These are phyloP conservation scores for Cerastis leucographa DNA, from an alignment of 2,888 invertebrate genomes.

Conservation along the genomic window DNA sequence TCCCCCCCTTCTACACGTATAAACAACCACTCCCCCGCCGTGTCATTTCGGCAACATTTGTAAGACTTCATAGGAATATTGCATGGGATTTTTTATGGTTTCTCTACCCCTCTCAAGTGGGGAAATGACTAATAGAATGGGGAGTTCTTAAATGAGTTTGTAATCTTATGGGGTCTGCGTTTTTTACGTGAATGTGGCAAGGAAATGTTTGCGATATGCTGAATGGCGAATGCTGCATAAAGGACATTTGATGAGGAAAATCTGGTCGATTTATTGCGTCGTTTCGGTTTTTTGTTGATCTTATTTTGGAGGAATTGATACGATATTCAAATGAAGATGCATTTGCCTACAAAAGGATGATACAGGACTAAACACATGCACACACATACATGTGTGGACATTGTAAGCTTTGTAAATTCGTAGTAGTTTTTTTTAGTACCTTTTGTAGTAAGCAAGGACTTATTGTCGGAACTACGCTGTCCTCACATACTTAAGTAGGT, in stretches of 20 bases:
- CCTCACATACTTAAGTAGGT: too few species aligned
- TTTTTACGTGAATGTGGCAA: slow-evolving; percentile 31
- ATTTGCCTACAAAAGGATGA: background rate
- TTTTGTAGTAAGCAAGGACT: too few species aligned
- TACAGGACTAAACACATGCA: background rate
- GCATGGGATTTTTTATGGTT: slow-evolving; percentile 71
- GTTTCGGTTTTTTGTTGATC: slow-evolving; percentile 25
- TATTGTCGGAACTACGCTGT: too few species aligned
- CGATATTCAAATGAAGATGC: slow-evolving; percentile 28
- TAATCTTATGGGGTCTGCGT: slow-evolving; percentile 58
- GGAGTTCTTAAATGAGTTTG: slow-evolving; percentile 64
- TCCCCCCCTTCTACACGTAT: background rate
- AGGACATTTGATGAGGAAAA: slow-evolving; percentile 30
- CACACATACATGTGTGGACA: too few species aligned
- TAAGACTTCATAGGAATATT: slow-evolving; percentile 73
- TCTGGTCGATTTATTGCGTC: slow-evolving; percentile 26
- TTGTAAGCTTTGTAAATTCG: too few species aligned
- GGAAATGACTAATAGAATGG: slow-evolving; percentile 69
- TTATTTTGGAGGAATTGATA: slow-evolving; percentile 18
- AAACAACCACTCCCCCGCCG: slow-evolving; percentile 37
- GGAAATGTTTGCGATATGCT: slow-evolving; percentile 24
- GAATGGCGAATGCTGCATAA: slow-evolving; percentile 12
- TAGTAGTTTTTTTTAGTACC: too few species aligned
- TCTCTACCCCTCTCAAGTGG: slow-evolving; percentile 66
- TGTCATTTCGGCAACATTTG: slow-evolving; percentile 69